Evolutionary conservation across 2,888 invertebrate genomes (phyloP).

Genomic region (Agrochola lychnidis): DNA sequence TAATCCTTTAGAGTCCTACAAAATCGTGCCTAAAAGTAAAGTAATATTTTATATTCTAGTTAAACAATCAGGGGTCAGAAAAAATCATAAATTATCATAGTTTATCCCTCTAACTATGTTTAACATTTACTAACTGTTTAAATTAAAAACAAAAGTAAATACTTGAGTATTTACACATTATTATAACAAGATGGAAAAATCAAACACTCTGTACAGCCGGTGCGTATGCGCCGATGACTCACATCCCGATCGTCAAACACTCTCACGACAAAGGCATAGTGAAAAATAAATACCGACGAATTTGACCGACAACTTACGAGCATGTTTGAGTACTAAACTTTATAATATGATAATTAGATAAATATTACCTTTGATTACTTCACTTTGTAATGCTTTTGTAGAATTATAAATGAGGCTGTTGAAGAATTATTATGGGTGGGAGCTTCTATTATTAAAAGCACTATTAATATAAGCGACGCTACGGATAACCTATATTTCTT

Average conservation of each 20-base stretch:
- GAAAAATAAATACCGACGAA: conserved; percentile 79
- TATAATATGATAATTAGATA: conserved; percentile 57
- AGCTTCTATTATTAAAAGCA: neutral
- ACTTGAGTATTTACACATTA: neutral
- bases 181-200: too few species aligned
- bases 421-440: neutral
- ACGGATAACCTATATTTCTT: neutral
- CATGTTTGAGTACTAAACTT: conserved; percentile 62
- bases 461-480: neutral
- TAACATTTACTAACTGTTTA: neutral
- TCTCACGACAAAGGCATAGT: conserved; percentile 86
- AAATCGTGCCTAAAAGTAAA: neutral
- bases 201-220: conserved; percentile 73
- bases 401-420: conserved; percentile 27
- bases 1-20: neutral
- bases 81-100: neutral
- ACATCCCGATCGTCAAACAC: conserved; percentile 86
- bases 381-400: conserved; percentile 22
- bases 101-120: neutral
- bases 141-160: neutral
- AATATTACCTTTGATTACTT: conserved; percentile 50
- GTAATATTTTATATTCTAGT: neutral
- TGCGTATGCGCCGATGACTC: conserved; percentile 87
- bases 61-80: neutral
- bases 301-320: conserved; percentile 75